A percentile compares a stretch with the other conserved stretches of the same genome.
These are phyloP conservation scores for Drosophila azteca DNA, from an alignment of 1,140 invertebrate species.

Conservation along the genomic window DNA sequence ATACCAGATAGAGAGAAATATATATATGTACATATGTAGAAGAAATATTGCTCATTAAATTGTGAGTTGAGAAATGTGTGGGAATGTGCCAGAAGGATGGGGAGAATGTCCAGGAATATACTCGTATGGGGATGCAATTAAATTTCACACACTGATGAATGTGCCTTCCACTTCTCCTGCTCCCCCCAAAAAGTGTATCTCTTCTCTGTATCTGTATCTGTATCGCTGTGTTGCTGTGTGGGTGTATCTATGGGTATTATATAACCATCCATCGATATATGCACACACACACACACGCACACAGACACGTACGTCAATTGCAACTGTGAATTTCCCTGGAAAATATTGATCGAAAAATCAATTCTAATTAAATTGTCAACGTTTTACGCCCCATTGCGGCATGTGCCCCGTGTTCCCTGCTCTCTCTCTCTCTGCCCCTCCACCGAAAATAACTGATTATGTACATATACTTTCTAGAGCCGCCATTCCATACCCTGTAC, in stretches of 20 bases:
- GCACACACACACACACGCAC: constrained; percentile 4
- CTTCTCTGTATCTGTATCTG: constrained; percentile 2
- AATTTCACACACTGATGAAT: constrained; percentile 56
- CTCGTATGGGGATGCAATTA: constrained; percentile 51
- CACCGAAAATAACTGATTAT: constrained; percentile 11
- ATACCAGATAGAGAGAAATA: neutral
- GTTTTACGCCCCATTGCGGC: constrained; percentile 40
- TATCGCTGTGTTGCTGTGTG: constrained; percentile 11
- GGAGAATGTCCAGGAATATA: neutral
- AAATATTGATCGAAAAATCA: constrained; percentile 82
- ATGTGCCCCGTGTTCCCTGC: constrained; percentile 8
- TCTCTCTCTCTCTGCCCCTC: neutral
- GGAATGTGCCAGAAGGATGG: neutral
- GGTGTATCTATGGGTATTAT: constrained; percentile 29
- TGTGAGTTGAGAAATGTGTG: constrained; percentile 21
- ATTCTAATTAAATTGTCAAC: constrained; percentile 82
- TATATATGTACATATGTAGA: constrained; percentile 2
- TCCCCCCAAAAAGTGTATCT: too few relatives aligned
- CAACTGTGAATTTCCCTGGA: constrained; percentile 74
- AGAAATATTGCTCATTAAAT: constrained; percentile 66
- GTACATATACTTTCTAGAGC: neutral
- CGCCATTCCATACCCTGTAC: too few relatives aligned
- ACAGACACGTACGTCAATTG: constrained; percentile 27
- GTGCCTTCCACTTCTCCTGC: neutral
- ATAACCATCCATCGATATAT: constrained; percentile 43